Base-by-base conservation (phyloP, 2,888 invertebrate species). In the Rhagophthalmus giganteus region DNA sequence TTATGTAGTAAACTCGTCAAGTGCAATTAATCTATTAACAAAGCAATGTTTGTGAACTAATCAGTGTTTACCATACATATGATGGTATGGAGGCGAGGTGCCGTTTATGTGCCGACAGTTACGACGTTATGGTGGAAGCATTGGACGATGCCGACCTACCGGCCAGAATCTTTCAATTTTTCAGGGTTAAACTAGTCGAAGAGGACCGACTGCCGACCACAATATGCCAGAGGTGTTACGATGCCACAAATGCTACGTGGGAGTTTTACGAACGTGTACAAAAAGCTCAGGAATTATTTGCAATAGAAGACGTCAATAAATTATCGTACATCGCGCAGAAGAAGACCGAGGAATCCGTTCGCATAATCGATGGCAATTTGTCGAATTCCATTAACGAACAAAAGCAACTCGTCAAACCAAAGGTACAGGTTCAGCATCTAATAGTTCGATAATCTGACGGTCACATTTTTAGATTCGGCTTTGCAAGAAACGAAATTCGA, bases 21-120 rank as follows among this genome's bases (percentile, higher is more conserved):
- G 4, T 20, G 7, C 20, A 20, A 20, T 5, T 20, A 9, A 8
- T 10, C 24, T 25, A 28, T n/a, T n/a, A n/a, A n/a, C n/a, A n/a
- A n/a, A n/a, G n/a, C n/a, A n/a, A n/a, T n/a, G n/a, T n/a, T n/a
- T n/a, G n/a, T n/a, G n/a, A n/a, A n/a, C n/a, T n/a, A n/a, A n/a
- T n/a, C n/a, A n/a, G n/a, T n/a, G n/a, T n/a, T n/a, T n/a, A 41
- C 13, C 24, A 41, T 30, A 24, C 32, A 15, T 46, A 46, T 35
- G 39, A 46, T 46, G 46, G 38, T 47, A 72, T 72, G 71, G 70
- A 67, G 56, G 57, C 66, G 12, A 65, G 72, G 35, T 76, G 76
- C 52, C 71, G 76, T 28, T 65, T 76, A 38, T 76, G 76, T 63
- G 75, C 74, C 20, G 71, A 73, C 59, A 58, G 61, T 28, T 62